Percentiles rank a stretch among this genome's conserved stretches.
Conservation (phyloP, 2,113 vertebrate genomes). For the Salvelinus namaycush region DNA sequence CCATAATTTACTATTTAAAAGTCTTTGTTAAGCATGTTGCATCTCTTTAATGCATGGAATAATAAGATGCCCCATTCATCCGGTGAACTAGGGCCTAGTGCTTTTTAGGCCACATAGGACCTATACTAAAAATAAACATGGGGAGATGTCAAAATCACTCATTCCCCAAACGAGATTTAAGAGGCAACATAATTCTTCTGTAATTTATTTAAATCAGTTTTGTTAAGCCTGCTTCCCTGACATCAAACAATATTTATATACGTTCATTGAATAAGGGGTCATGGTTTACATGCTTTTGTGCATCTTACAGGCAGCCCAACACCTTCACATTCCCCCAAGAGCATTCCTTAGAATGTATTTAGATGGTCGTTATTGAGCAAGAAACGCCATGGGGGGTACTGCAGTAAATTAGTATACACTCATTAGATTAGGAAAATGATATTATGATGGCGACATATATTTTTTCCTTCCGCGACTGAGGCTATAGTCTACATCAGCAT, state of each 20-base stretch:
- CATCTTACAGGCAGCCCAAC: background rate
- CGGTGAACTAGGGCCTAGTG: background rate
- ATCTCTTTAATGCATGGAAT: slow-evolving; percentile 20
- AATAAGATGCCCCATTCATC: slow-evolving; percentile 22
- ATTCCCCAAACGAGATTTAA: slow-evolving; percentile 13
- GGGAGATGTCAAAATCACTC: background rate
- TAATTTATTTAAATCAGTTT: slow-evolving; percentile 31
- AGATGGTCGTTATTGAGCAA: slow-evolving; percentile 2
- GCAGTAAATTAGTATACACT: background rate
- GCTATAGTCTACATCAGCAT: background rate
- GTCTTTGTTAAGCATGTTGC: slow-evolving; percentile 25
- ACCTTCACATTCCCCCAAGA: background rate
- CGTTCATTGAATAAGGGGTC: slow-evolving; percentile 19
- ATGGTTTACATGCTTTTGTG: slow-evolving; percentile 21
- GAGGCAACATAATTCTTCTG: slow-evolving; percentile 6
- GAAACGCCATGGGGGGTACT: background rate
- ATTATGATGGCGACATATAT: too few species aligned
- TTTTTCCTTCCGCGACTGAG: background rate
- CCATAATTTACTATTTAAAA: slow-evolving; percentile 37
- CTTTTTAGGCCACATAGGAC: too few species aligned
- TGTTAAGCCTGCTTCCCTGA: slow-evolving; percentile 13
- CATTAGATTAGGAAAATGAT: too few species aligned
- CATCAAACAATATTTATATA: slow-evolving; percentile 22
- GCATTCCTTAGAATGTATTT: slow-evolving; percentile 5
- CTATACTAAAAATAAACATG: too few species aligned